These are phyloP conservation scores for Xestia sexstrigata DNA, from an alignment of 2,888 invertebrate genomes.

Conservation along the genomic window DNA sequence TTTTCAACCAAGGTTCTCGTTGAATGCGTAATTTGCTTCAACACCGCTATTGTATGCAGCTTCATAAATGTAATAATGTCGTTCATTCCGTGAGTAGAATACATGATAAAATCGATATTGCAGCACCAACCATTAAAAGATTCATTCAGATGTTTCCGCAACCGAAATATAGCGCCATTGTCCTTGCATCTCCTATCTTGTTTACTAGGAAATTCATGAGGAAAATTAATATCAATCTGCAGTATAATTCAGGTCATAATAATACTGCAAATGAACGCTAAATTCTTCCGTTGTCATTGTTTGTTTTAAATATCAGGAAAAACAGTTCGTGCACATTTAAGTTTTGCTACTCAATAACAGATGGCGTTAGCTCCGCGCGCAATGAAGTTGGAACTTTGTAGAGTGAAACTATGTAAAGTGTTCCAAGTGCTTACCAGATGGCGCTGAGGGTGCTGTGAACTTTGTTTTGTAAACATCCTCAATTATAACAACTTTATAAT, in stretches of 20 bases:
- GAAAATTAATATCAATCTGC: conserved; percentile 23
- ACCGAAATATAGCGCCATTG: conserved; percentile 34
- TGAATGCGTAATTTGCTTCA: neutral
- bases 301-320: neutral
- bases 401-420: neutral
- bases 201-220: conserved; percentile 34
- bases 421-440: conserved; percentile 66
- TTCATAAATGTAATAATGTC: conserved; percentile 21
- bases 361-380: conserved; percentile 67
- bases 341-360: conserved; percentile 75
- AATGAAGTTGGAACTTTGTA: neutral
- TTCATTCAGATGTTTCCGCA: conserved; percentile 38
- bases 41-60: conserved; percentile 2
- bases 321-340: neutral
- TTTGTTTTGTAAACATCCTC: neutral
- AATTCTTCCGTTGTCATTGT: neutral
- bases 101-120: conserved; percentile 37
- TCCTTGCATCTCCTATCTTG: conserved; percentile 41
- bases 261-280: neutral
- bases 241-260: conserved; percentile 8
- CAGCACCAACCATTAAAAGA: conserved; percentile 23
- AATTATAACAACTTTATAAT: neutral
- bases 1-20: conserved; percentile 6
- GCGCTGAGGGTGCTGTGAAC: conserved; percentile 51
- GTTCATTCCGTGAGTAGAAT: conserved; percentile 24